A percentile compares a stretch with the other conserved stretches of the same genome.
phyloP scores from a whole-genome alignment of 1,140 invertebrate species.

The Cylas formicarius region DNA sequence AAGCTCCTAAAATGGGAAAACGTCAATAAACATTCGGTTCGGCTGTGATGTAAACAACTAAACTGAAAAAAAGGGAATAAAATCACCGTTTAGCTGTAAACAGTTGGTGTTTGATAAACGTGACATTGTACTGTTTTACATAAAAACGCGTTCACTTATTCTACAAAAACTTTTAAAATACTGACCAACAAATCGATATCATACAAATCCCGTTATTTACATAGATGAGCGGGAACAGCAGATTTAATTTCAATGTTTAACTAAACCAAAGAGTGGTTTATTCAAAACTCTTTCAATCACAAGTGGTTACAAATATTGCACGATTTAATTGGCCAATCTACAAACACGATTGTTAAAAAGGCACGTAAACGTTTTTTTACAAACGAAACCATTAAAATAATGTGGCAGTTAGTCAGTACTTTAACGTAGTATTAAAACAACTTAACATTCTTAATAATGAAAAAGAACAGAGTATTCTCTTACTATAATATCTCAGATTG shows the following conservation, averaged over 20 bases:
- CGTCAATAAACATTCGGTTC: no score
- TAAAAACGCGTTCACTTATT: neutral
- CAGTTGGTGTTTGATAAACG: no score
- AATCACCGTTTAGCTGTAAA: neutral
- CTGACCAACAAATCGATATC: constrained; percentile 29
- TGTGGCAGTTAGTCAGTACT: constrained; percentile 31
- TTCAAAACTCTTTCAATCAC: constrained; percentile 11
- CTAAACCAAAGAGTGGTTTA: constrained; percentile 2
- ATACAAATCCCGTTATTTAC: constrained; percentile 8
- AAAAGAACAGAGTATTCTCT: constrained; percentile 22
- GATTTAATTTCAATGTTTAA: neutral
- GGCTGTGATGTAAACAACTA: neutral
- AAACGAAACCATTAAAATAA: constrained; percentile 5
- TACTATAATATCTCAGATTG: constrained; percentile 25
- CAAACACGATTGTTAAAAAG: constrained; percentile 16
- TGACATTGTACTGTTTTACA: constrained; percentile 1
- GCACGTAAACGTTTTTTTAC: constrained; percentile 19
- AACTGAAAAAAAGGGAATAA: neutral
- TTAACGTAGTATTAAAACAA: constrained; percentile 26
- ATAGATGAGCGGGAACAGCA: neutral
- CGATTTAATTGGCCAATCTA: constrained; percentile 1
- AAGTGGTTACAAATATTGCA: constrained; percentile 12
- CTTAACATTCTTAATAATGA: constrained; percentile 12
- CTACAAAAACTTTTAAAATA: constrained; percentile 25
- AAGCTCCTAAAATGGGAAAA: neutral